Percentiles rank a stretch among this genome's conserved stretches.
These are phyloP conservation scores for Chrysemys picta DNA, from an alignment of 2,113 vertebrate genomes.

Conservation along the genomic window DNA sequence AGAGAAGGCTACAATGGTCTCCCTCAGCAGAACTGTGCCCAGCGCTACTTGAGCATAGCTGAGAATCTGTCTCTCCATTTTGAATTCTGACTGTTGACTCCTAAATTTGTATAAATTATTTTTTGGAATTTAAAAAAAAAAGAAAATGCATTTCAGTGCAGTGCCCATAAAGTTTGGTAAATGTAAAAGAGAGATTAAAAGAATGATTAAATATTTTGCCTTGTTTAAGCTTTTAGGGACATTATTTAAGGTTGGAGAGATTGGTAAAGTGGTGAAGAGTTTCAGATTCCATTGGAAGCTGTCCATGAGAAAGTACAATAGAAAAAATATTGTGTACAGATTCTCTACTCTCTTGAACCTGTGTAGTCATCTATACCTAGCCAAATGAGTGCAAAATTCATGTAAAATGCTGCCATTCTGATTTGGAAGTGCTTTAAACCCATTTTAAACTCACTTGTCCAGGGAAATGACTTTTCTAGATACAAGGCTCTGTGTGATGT, in stretches of 20 bases:
- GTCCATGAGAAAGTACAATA: neutral
- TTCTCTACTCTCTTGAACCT: neutral
- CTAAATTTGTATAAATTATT: conserved; percentile 62
- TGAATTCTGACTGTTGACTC: conserved; percentile 2
- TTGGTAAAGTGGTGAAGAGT: neutral
- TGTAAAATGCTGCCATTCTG: neutral
- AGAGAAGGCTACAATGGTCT: neutral
- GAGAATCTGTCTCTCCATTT: neutral
- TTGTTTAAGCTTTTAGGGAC: neutral
- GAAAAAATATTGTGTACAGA: neutral
- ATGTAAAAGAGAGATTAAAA: neutral
- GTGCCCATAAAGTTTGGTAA: conserved; percentile 6
- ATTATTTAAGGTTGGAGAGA: neutral
- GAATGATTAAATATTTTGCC: neutral
- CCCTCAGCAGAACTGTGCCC: accelerated
- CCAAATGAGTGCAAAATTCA: neutral
- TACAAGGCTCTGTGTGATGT: neutral
- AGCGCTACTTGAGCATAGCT: accelerated
- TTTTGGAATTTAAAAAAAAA: conserved; percentile 27
- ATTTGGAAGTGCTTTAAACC: neutral
- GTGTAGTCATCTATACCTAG: accelerated
- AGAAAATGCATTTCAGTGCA: conserved; percentile 45
- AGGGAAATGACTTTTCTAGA: neutral
- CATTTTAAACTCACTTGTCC: neutral
- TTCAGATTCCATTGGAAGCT: neutral